phyloP scores from a whole-genome alignment of 2,113 vertebrate genomes.

The Chauna torquata region DNA sequence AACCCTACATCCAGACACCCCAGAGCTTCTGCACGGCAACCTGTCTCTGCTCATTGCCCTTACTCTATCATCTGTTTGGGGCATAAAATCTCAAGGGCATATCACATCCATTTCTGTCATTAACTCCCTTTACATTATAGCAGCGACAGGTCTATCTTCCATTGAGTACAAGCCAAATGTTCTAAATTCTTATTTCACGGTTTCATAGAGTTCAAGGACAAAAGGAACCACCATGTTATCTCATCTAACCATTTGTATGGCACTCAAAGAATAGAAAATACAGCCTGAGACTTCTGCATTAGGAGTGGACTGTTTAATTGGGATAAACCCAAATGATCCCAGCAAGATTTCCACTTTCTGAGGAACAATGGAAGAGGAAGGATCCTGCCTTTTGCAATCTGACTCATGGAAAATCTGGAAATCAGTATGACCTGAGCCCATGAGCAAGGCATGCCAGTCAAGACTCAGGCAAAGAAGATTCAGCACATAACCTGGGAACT shows the following conservation, averaged over 20 bases:
- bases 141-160: neutral
- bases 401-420: neutral
- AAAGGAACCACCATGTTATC: neutral
- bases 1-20: neutral
- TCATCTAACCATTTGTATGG: neutral
- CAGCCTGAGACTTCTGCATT: neutral
- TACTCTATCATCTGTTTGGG: neutral
- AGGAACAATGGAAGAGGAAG: neutral
- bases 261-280: neutral
- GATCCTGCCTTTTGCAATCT: neutral
- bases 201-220: neutral
- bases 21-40: neutral
- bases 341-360: neutral
- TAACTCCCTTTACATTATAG: neutral
- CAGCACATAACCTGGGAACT: fast-evolving
- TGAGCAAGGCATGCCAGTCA: neutral
- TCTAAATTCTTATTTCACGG: neutral
- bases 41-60: neutral
- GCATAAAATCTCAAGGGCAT: neutral
- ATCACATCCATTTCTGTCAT: neutral
- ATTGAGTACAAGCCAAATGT: neutral
- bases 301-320: neutral
- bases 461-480: neutral
- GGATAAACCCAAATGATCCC: neutral
- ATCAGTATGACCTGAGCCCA: neutral